Conservation (phyloP, 2,888 invertebrate genomes). For the Drosophila acutilabella region DNA sequence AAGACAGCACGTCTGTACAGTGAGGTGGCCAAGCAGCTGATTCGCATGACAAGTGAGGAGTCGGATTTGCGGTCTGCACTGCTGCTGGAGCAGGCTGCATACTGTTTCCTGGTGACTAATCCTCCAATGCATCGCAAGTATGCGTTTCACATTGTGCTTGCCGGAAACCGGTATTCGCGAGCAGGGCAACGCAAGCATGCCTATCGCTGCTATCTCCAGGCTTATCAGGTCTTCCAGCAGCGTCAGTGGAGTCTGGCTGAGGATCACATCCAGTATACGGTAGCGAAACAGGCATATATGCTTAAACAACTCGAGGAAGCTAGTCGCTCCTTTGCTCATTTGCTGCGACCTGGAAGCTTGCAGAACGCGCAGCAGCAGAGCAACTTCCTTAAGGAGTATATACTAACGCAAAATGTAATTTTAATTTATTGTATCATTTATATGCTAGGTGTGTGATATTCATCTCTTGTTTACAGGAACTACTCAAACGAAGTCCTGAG, state of each 20-base stretch:
- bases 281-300: slow-evolving; percentile 95
- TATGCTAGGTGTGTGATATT: not conserved
- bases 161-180: slow-evolving; percentile 97
- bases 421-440: no score
- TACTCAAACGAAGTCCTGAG: slow-evolving; percentile 80
- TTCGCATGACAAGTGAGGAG: slow-evolving; percentile 98
- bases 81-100: slow-evolving; percentile 96
- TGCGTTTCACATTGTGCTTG: slow-evolving; percentile 97
- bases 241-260: slow-evolving; percentile 96
- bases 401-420: slow-evolving; percentile 92
- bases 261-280: slow-evolving; percentile 97
- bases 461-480: slow-evolving; percentile 68
- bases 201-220: slow-evolving; percentile 95
- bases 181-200: slow-evolving; percentile 97
- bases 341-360: slow-evolving; percentile 89
- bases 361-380: slow-evolving; percentile 91
- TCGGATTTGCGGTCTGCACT: slow-evolving; percentile 98
- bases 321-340: slow-evolving; percentile 91
- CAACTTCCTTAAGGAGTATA: slow-evolving; percentile 94
- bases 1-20: slow-evolving; percentile 91
- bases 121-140: slow-evolving; percentile 94
- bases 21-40: slow-evolving; percentile 97
- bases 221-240: slow-evolving; percentile 90
- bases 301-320: slow-evolving; percentile 90
- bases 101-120: slow-evolving; percentile 91